Conservation (phyloP, 2,888 invertebrate genomes). For the Beris chalybata region DNA sequence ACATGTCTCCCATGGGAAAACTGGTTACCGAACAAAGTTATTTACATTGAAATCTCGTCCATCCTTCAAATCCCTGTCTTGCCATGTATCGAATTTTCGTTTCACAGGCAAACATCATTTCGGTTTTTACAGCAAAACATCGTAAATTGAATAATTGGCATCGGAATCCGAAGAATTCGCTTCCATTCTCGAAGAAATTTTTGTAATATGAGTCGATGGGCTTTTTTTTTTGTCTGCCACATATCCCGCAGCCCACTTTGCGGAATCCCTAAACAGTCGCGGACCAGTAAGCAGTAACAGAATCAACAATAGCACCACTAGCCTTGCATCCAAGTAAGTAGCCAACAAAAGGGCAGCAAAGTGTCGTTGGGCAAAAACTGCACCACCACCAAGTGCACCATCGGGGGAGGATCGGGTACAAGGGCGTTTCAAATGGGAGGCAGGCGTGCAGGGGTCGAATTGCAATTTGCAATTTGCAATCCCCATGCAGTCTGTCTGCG, state of each 20-base stretch:
- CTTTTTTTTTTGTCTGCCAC: conserved; percentile 10
- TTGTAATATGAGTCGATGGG: conserved; percentile 26
- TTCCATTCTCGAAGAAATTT: conserved; percentile 26
- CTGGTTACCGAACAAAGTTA: no score
- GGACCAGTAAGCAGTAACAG: no score
- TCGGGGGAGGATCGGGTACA: conserved; percentile 11
- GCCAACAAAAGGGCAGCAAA: no score
- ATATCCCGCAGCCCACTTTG: not conserved
- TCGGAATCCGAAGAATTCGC: conserved; percentile 27
- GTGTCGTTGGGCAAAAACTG: conserved; percentile 14
- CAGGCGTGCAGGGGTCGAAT: no score
- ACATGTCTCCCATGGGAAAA: no score
- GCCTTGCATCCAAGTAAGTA: no score
- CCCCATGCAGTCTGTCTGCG: conserved; percentile 6
- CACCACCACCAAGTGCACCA: conserved; percentile 22
- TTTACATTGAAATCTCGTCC: no score
- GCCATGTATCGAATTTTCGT: no score
- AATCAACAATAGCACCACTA: no score
- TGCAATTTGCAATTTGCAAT: conserved; percentile 9
- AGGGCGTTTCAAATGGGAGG: conserved; percentile 7
- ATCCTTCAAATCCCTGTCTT: no score
- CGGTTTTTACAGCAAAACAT: conserved; percentile 9
- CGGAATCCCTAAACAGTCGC: no score
- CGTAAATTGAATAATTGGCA: conserved; percentile 32
- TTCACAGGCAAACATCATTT: no score